A percentile compares a stretch with the other conserved stretches of the same genome.
These are phyloP conservation scores for Tonatia bakeri DNA, from an alignment of 2,113 vertebrate genomes.

Conservation along the genomic window DNA sequence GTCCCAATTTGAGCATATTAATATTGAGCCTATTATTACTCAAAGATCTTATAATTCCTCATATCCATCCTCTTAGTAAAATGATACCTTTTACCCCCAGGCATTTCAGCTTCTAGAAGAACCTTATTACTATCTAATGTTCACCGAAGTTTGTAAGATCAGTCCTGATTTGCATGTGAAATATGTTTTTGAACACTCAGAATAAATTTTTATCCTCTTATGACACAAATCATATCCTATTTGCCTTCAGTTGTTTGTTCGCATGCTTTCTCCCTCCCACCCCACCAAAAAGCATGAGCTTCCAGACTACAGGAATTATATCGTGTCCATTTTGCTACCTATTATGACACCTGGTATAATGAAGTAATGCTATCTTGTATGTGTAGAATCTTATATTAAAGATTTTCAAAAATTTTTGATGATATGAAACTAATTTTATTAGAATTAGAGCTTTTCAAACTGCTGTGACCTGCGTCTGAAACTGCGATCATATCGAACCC, in stretches of 20 bases:
- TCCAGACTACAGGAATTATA: not conserved
- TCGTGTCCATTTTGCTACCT: not conserved
- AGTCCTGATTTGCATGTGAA: not conserved
- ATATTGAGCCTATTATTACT: not conserved
- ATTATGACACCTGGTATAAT: not conserved
- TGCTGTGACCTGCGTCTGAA: not conserved
- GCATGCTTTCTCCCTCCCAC: rapidly evolving
- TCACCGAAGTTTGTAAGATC: not conserved
- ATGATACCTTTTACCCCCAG: not conserved
- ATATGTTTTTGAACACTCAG: not conserved
- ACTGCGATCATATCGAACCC: not conserved
- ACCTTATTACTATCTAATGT: not conserved
- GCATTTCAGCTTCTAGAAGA: not conserved
- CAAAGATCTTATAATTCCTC: not conserved
- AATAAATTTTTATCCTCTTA: not conserved
- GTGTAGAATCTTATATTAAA: not conserved
- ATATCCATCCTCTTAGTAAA: not conserved
- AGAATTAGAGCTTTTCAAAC: not conserved
- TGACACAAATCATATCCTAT: not conserved
- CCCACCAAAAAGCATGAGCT: not conserved
- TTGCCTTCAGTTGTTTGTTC: not conserved
- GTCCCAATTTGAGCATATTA: not conserved
- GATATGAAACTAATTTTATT: not conserved
- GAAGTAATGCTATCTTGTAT: not conserved
- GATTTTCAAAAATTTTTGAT: not conserved